Conservation (phyloP, 2,113 vertebrate species). For the Hydropotes inermis region DNA sequence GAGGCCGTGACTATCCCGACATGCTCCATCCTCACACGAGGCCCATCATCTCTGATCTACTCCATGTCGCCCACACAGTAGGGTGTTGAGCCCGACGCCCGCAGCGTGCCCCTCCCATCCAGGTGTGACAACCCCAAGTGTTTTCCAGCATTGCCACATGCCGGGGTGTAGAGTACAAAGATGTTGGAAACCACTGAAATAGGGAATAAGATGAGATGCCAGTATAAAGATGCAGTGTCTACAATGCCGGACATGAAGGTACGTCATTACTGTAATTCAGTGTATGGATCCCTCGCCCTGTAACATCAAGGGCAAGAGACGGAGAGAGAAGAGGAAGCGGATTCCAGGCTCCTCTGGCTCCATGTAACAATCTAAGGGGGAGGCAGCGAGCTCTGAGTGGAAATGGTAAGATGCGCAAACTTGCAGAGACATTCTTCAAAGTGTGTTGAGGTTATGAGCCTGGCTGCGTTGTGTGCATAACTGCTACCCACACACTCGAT, state of each 20-base stretch:
- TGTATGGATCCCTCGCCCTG: not conserved
- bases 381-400: not conserved
- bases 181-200: not conserved
- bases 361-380: not conserved
- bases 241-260: fast-evolving
- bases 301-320: not conserved
- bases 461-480: fast-evolving
- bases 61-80: fast-evolving
- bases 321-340: no score
- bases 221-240: fast-evolving
- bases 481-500: fast-evolving
- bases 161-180: not conserved
- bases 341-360: not conserved
- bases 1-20: not conserved
- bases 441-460: not conserved
- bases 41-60: not conserved
- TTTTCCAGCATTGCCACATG: not conserved
- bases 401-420: not conserved
- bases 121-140: not conserved
- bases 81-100: not conserved
- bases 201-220: not conserved
- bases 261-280: not conserved
- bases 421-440: not conserved
- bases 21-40: not conserved
- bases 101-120: not conserved